Base-by-base conservation (phyloP, 2,113 vertebrate genomes). In the Perca flavescens region DNA sequence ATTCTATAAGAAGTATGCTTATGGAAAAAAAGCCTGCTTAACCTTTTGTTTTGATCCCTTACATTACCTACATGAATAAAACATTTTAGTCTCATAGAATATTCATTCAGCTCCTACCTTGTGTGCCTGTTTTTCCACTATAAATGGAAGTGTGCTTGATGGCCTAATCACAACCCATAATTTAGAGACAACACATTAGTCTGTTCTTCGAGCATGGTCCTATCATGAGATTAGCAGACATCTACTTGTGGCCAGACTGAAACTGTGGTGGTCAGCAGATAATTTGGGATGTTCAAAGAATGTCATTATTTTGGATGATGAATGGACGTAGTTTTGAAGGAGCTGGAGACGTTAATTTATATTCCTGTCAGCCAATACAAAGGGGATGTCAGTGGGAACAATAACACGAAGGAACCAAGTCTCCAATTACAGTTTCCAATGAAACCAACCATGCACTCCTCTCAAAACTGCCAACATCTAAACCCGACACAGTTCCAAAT, bases 221-320 rank as follows among this genome's bases (percentile, higher is more conserved):
- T 80, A 52, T 77, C 77, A 90, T 88, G 85, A 89, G 68, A 79
- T 79, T 84, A 84, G 69, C 86, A 86, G 88, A 86, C 85, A 58
- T 87, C 34, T 50, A 57, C 53, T 56, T 83, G 67, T 73, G 85
- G 85, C 56, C 74, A 69, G 58, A 65, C 79, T 53, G 19, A 84
- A 81, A 79, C 57, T 64, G 47, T 15, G 60, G 80, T 69, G 79
- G 83, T 91, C 88, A 90, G 74, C 72, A 85, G 80, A 89, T 80
- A 60, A 88, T 91, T 74, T 69, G 43, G 54, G 62, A 81, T 61
- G 75, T 77, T 89, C 47, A 65, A 60, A 74, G 54, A 77, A n/a
- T 72, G 80, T 73, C 82, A 74, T 85, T 83, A 70, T 83, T 77
- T 74, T 25, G 57, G 79, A 88, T 84, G 85, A 86, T 80, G 67